Evolutionary conservation across 2,888 invertebrate genomes (phyloP).

Genomic region (Chesias legatella): DNA sequence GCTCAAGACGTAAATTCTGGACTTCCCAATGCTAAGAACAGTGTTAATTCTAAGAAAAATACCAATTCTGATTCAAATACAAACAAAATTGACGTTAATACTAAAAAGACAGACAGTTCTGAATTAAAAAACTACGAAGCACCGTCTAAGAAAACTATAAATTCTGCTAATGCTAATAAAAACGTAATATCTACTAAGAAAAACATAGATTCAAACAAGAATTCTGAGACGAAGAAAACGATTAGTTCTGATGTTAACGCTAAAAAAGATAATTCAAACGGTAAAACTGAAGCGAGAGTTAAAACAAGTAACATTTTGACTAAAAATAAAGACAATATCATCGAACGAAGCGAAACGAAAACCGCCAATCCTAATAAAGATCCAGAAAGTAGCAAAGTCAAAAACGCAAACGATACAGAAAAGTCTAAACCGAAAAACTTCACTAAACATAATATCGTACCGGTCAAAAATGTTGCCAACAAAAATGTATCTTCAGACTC

Average conservation of each 20-base stretch:
- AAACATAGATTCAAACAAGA: not conserved
- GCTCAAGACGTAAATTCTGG: slow-evolving; percentile 6
- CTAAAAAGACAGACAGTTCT: not conserved
- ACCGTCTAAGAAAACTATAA: not conserved
- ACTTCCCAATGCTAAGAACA: not conserved
- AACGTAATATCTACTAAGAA: too few relatives aligned
- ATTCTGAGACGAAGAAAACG: too few relatives aligned
- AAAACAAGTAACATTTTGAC: not conserved
- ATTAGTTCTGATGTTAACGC: too few relatives aligned
- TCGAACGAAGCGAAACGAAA: too few relatives aligned
- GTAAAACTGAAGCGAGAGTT: too few relatives aligned
- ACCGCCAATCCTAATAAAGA: not conserved
- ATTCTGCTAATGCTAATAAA: not conserved
- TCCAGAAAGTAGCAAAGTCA: slow-evolving; percentile 1
- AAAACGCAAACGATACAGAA: not conserved
- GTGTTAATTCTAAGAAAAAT: not conserved
- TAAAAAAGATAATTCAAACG: too few relatives aligned
- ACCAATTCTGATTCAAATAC: not conserved
- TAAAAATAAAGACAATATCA: not conserved
- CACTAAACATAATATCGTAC: not conserved
- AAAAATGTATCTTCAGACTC: slow-evolving; percentile 6
- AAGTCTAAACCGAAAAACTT: not conserved
- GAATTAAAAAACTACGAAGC: not conserved
- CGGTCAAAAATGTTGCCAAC: slow-evolving; percentile 5
- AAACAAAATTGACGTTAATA: not conserved